These are phyloP conservation scores for Cliona cf. orientalis DNA, from an alignment of 37 sponge, comb jelly and placozoan genomes.

Conservation along the genomic window DNA sequence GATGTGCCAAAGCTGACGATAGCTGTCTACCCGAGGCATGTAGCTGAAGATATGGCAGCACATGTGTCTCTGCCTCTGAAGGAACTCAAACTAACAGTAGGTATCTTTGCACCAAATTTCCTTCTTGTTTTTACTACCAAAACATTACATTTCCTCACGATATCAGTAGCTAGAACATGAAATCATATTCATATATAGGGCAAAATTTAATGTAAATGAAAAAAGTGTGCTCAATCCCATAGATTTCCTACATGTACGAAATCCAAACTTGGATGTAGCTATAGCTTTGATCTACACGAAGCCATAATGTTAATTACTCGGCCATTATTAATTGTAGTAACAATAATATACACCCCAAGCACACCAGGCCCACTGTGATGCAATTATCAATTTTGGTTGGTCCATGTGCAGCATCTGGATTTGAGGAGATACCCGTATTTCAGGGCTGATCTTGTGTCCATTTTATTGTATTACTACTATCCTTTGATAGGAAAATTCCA, in stretches of 20 bases:
- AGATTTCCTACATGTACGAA: neutral
- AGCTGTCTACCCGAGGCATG: slow-evolving; percentile 48
- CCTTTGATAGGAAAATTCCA: slow-evolving; percentile 50
- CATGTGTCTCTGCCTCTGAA: slow-evolving; percentile 21
- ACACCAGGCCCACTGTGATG: too few species aligned
- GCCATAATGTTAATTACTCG: too few species aligned
- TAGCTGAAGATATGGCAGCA: slow-evolving; percentile 44
- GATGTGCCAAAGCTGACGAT: slow-evolving; percentile 32
- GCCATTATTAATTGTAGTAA: too few species aligned
- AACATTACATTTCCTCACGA: neutral
- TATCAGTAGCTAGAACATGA: too few species aligned
- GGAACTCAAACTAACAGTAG: slow-evolving; percentile 39
- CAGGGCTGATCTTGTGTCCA: neutral
- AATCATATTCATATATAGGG: too few species aligned
- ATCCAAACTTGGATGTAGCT: too few species aligned
- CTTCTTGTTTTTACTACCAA: neutral
- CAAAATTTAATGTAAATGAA: too few species aligned
- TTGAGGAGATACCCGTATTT: neutral
- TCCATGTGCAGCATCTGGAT: too few species aligned
- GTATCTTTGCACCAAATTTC: neutral
- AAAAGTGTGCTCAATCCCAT: too few species aligned
- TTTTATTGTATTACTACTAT: too few species aligned
- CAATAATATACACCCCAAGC: too few species aligned
- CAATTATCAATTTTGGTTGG: neutral
- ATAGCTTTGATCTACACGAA: neutral